phyloP scores from a whole-genome alignment of 1,140 invertebrate genomes.

The Spodoptera frugiperda region DNA sequence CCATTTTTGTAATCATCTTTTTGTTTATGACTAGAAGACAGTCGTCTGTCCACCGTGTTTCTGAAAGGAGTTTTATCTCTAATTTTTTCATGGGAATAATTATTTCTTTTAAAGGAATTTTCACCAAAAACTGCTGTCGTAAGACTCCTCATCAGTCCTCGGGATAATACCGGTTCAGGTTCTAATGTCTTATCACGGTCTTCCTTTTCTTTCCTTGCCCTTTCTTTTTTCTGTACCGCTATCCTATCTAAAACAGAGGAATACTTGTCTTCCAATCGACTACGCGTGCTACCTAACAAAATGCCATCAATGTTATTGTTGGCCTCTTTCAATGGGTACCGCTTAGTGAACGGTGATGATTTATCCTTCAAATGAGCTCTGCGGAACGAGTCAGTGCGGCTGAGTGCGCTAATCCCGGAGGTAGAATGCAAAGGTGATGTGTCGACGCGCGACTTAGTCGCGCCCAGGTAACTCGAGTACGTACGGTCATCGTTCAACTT shows the following conservation, averaged over 20 bases:
- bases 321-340: conserved; percentile 79
- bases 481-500: conserved; percentile 77
- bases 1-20: conserved; percentile 76
- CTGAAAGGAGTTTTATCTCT: conserved; percentile 88
- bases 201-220: conserved; percentile 80
- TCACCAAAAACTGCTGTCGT: conserved; percentile 89
- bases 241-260: conserved; percentile 90
- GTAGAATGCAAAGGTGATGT: conserved; percentile 75
- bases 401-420: conserved; percentile 71
- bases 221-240: conserved; percentile 87
- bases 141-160: conserved; percentile 87
- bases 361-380: conserved; percentile 78
- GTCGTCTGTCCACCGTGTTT: conserved; percentile 73
- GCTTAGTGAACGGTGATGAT: conserved; percentile 78
- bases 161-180: conserved; percentile 85
- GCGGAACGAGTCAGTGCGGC: conserved; percentile 79
- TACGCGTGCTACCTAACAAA: conserved; percentile 87
- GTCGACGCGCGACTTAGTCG: conserved; percentile 72
- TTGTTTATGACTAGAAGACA: conserved; percentile 73
- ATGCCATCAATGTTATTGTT: conserved; percentile 82
- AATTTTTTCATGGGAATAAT: conserved; percentile 76
- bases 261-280: conserved; percentile 91
- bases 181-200: conserved; percentile 90
- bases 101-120: conserved; percentile 87
- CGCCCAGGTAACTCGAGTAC: conserved; percentile 74